phyloP scores from a whole-genome alignment of 2,888 invertebrate genomes.

The Spodoptera littoralis region DNA sequence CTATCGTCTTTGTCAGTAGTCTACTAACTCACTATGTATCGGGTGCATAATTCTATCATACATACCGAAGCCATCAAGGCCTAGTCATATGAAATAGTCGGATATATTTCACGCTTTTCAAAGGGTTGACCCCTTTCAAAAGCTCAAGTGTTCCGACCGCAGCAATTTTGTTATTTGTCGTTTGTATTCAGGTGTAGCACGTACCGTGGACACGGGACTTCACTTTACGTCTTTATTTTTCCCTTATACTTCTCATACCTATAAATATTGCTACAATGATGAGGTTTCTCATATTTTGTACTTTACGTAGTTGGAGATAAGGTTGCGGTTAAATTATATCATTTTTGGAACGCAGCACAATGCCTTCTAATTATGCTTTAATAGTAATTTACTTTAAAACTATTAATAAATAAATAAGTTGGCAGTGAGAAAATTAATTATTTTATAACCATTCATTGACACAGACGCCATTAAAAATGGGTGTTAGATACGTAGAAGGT shows the following conservation, averaged over 20 bases:
- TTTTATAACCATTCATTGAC: too few relatives aligned
- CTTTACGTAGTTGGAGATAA: constrained; percentile 14
- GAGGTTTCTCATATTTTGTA: constrained; percentile 38
- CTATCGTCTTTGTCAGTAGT: too few relatives aligned
- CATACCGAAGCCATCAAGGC: constrained; percentile 45
- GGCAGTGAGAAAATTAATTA: too few relatives aligned
- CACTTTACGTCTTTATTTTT: constrained; percentile 66
- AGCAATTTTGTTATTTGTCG: constrained; percentile 70
- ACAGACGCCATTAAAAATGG: too few relatives aligned
- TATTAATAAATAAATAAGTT: too few relatives aligned
- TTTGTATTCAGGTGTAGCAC: constrained; percentile 77
- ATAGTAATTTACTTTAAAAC: too few relatives aligned
- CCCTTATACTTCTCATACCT: constrained; percentile 47
- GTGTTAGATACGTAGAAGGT: too few relatives aligned
- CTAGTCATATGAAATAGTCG: constrained; percentile 48
- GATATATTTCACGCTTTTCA: constrained; percentile 58
- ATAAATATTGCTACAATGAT: constrained; percentile 50
- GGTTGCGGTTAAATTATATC: background rate
- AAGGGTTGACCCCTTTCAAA: constrained; percentile 60
- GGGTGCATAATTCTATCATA: too few relatives aligned
- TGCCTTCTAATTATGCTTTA: too few relatives aligned
- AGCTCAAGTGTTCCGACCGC: constrained; percentile 51
- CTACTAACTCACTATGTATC: too few relatives aligned
- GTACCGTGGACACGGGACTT: constrained; percentile 72
- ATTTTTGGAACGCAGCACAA: too few relatives aligned